Conservation (phyloP, 1,140 invertebrate genomes). For the Lepidostoma basale region DNA sequence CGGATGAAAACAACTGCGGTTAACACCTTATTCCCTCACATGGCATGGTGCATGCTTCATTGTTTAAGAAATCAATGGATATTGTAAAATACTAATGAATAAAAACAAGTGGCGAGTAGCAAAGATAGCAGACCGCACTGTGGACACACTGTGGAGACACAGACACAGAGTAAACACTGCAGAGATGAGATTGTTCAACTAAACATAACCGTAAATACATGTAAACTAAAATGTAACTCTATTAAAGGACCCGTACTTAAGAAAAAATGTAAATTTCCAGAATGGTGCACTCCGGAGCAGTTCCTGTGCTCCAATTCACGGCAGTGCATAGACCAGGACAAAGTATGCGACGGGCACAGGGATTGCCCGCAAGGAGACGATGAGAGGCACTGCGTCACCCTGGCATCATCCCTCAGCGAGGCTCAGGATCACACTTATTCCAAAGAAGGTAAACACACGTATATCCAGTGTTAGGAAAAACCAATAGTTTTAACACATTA, state of each 20-base stretch:
- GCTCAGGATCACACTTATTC: slow-evolving; percentile 65
- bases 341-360: slow-evolving; percentile 74
- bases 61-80: too few species aligned
- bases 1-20: slow-evolving; percentile 81
- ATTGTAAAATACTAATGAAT: too few species aligned
- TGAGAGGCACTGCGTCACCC: slow-evolving; percentile 73
- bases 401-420: slow-evolving; percentile 57
- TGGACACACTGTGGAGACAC: too few species aligned
- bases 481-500: too few species aligned
- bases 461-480: background rate
- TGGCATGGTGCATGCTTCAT: too few species aligned
- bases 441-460: slow-evolving; percentile 59
- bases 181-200: too few species aligned
- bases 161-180: too few species aligned
- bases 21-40: slow-evolving; percentile 45
- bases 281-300: slow-evolving; percentile 76
- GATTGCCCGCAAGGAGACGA: slow-evolving; percentile 85
- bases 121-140: too few species aligned
- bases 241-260: too few species aligned
- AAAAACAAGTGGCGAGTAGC: too few species aligned
- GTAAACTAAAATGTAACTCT: too few species aligned
- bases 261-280: slow-evolving; percentile 58
- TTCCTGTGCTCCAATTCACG: slow-evolving; percentile 77
- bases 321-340: slow-evolving; percentile 68
- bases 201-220: too few species aligned